Percentiles rank a stretch among this genome's conserved stretches.
phyloP scores from a whole-genome alignment of 2,113 vertebrate genomes.

The Charina bottae region DNA sequence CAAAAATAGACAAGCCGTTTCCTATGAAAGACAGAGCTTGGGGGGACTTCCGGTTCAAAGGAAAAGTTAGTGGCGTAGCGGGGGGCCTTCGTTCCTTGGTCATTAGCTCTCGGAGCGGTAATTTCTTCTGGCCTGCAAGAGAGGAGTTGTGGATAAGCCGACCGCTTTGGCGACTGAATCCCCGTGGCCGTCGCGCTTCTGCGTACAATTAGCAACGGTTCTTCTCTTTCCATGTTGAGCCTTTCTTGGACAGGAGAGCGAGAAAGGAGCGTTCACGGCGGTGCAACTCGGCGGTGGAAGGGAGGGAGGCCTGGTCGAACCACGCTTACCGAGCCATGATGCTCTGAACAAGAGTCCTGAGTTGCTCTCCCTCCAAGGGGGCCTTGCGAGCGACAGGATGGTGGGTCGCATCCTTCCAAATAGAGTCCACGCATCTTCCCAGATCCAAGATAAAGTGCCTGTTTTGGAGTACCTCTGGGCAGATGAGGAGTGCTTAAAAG shows the following conservation, averaged over 20 bases:
- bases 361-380: conserved; percentile 44
- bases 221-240: conserved; percentile 51
- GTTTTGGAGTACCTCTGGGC: conserved; percentile 60
- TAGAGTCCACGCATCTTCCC: neutral
- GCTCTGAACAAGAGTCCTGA: conserved; percentile 43
- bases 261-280: conserved; percentile 75
- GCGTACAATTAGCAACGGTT: conserved; percentile 30
- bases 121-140: neutral
- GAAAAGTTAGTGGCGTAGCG: conserved; percentile 30
- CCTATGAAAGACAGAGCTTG: conserved; percentile 45
- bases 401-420: conserved; percentile 21
- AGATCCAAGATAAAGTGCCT: conserved; percentile 61
- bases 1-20: conserved; percentile 15
- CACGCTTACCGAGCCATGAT: neutral
- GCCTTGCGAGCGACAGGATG: neutral
- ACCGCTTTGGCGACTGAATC: neutral
- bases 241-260: conserved; percentile 44
- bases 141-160: neutral
- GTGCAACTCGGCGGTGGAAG: conserved; percentile 60
- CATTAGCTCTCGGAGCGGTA: conserved; percentile 40
- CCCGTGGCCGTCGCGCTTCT: neutral
- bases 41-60: neutral
- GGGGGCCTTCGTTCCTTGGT: conserved; percentile 26
- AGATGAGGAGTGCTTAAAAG: conserved; percentile 56
- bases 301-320: conserved; percentile 30